Conservation (phyloP, 2,888 invertebrate genomes). For the Galeruca laticollis region DNA sequence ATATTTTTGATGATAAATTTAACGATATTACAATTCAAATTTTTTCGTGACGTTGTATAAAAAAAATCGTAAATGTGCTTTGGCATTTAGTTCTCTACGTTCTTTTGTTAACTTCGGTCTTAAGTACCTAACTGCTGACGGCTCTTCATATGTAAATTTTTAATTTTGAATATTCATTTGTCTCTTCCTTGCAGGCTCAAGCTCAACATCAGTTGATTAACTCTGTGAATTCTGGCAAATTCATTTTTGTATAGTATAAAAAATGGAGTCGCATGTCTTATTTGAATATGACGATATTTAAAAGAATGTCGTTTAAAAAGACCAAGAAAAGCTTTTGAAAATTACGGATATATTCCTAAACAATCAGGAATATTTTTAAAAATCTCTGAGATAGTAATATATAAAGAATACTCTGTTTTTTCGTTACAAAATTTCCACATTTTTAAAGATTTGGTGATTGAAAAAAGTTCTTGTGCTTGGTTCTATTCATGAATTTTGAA, state of each 20-base stretch:
- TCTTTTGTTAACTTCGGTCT: constrained; percentile 49
- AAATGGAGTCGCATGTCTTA: too few relatives aligned
- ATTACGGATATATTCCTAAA: too few relatives aligned
- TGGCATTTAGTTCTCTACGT: constrained; percentile 42
- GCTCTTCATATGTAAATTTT: constrained; percentile 63
- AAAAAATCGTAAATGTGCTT: constrained; percentile 43
- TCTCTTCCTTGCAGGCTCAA: constrained; percentile 52
- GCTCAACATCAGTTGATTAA: constrained; percentile 57
- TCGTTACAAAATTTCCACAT: too few relatives aligned
- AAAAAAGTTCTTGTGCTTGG: too few relatives aligned
- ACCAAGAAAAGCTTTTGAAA: too few relatives aligned
- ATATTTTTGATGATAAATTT: constrained; percentile 8
- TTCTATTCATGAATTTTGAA: too few relatives aligned
- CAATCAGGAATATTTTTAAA: too few relatives aligned
- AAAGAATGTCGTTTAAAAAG: too few relatives aligned
- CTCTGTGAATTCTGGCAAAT: constrained; percentile 34
- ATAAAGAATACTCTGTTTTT: too few relatives aligned
- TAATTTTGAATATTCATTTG: constrained; percentile 63
- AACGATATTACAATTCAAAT: constrained; percentile 9
- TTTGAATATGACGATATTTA: too few relatives aligned
- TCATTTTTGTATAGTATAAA: background rate
- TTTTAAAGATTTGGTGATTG: too few relatives aligned
- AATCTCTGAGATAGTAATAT: too few relatives aligned
- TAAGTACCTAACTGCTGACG: constrained; percentile 50
- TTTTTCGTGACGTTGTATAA: constrained; percentile 18